Evolutionary conservation across 2,113 vertebrate species (phyloP).

Genomic region (Xiphophorus hellerii): DNA sequence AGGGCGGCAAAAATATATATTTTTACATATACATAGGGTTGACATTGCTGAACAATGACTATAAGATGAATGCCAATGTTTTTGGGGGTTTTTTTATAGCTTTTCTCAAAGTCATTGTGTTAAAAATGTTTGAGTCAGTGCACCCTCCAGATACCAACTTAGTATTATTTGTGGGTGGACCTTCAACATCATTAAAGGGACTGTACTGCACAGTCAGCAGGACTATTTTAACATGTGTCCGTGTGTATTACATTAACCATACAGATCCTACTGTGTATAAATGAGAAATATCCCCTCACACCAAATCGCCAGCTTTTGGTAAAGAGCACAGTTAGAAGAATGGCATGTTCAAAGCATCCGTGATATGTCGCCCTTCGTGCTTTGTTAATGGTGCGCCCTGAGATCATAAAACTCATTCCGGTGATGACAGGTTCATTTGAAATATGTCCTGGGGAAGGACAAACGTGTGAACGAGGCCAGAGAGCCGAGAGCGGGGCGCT

Average conservation of each 20-base stretch:
- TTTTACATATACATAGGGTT: no score
- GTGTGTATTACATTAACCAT: not conserved
- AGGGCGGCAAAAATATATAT: no score
- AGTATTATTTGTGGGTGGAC: constrained; percentile 36
- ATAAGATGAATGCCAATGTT: no score
- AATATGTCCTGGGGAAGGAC: constrained; percentile 66
- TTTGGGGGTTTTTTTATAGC: not conserved
- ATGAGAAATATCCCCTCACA: constrained; percentile 1
- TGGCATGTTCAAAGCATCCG: constrained; percentile 43
- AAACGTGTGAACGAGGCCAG: constrained; percentile 42
- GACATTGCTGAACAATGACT: no score
- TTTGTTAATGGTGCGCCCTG: constrained; percentile 65
- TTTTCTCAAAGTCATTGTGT: constrained; percentile 51
- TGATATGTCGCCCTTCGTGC: constrained; percentile 60
- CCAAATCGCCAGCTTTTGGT: not conserved
- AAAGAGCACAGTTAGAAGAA: constrained; percentile 5
- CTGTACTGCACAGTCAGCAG: constrained; percentile 12
- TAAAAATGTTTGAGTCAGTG: constrained; percentile 50
- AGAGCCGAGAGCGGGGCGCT: constrained; percentile 22
- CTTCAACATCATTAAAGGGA: constrained; percentile 35
- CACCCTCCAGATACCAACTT: constrained; percentile 30
- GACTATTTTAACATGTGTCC: constrained; percentile 14
- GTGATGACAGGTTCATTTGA: constrained; percentile 73
- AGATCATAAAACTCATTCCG: constrained; percentile 67
- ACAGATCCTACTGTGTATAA: not conserved